Percentiles rank a stretch among this genome's conserved stretches.
These are phyloP conservation scores for Oligia latruncula DNA, from an alignment of 2,888 invertebrate species.

Conservation along the genomic window DNA sequence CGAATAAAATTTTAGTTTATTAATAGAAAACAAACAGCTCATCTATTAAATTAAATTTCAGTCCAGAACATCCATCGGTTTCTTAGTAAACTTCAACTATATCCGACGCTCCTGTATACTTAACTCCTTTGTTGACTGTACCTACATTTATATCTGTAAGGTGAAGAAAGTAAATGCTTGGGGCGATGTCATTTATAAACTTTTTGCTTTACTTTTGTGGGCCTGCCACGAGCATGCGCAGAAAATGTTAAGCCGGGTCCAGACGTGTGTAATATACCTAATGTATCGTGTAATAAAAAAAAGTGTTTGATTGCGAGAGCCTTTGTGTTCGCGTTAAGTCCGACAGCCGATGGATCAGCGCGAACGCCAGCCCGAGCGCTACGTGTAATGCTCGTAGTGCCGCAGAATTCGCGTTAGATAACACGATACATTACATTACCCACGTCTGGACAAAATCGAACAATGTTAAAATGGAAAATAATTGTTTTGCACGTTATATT, in stretches of 20 bases:
- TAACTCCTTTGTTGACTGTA: no score
- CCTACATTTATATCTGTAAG: conserved; percentile 3
- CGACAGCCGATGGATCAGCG: background rate
- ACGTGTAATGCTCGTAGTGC: background rate
- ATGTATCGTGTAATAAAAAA: background rate
- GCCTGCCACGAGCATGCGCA: background rate
- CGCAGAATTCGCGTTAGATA: background rate
- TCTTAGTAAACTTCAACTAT: no score
- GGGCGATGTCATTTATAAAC: conserved; percentile 15
- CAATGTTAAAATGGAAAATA: background rate
- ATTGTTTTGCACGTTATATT: background rate
- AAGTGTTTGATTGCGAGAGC: background rate
- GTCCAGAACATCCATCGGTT: no score
- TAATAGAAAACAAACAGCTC: no score
- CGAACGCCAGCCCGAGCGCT: background rate
- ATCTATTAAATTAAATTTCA: no score
- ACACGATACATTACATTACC: background rate
- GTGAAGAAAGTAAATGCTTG: conserved; percentile 37
- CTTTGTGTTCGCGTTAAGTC: background rate
- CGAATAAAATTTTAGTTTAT: no score
- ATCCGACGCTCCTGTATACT: no score
- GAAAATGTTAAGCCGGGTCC: background rate
- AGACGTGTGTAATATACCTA: background rate
- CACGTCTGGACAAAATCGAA: background rate
- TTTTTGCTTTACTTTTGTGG: background rate